A percentile compares a stretch with the other conserved stretches of the same genome.
phyloP scores from a whole-genome alignment of 37 sponge, comb jelly and placozoan species.

The Trichoplax adhaerens region DNA sequence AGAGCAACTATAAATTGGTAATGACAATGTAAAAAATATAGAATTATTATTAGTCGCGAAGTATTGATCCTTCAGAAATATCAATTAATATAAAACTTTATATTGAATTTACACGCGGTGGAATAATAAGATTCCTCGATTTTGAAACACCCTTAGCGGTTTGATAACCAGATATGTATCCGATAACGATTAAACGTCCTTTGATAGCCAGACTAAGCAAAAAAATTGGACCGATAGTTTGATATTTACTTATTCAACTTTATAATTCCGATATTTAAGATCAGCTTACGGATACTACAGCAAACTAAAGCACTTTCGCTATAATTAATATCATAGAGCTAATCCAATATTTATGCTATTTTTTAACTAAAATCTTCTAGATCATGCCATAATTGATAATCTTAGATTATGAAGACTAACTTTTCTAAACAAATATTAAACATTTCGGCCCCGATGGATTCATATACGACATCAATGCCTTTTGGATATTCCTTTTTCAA shows the following conservation, averaged over 20 bases:
- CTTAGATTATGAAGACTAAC: not conserved
- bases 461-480: slow-evolving; percentile 54
- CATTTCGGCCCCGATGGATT: slow-evolving; percentile 45
- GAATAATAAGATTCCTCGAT: slow-evolving; percentile 11
- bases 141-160: not conserved
- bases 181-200: slow-evolving; percentile 49
- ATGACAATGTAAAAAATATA: no score
- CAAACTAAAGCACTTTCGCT: not conserved
- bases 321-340: not conserved
- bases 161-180: slow-evolving; percentile 36
- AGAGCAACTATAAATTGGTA: slow-evolving; percentile 13
- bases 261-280: not conserved
- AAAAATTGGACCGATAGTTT: not conserved
- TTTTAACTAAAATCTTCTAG: not conserved
- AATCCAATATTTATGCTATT: no score
- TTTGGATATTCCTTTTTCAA: slow-evolving; percentile 38
- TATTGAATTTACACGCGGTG: not conserved
- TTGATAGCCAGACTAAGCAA: slow-evolving; percentile 24
- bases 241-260: no score
- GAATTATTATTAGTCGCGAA: no score
- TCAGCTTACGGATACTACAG: not conserved
- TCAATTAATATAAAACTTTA: not conserved
- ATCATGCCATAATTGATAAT: no score
- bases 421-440: slow-evolving; percentile 42
- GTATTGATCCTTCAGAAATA: slow-evolving; percentile 5